A percentile compares a stretch with the other conserved stretches of the same genome.
These are phyloP conservation scores for Drosophila mimica DNA, from an alignment of 2,888 invertebrate species.

Conservation along the genomic window DNA sequence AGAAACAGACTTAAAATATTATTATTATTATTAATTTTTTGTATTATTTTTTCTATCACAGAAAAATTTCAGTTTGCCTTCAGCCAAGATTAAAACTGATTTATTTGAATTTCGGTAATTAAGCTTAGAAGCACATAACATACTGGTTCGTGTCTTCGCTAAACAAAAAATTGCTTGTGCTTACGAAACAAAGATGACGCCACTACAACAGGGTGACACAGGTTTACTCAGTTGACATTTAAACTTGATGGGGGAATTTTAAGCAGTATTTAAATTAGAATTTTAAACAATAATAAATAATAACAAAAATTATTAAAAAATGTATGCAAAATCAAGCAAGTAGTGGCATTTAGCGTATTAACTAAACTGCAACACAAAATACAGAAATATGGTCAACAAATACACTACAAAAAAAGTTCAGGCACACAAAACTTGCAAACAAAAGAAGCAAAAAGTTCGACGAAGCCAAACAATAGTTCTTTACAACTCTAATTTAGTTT, in stretches of 20 bases:
- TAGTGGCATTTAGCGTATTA: background rate
- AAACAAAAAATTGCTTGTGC: background rate
- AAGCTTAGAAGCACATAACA: no score
- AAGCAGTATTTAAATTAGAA: background rate
- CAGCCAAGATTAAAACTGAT: background rate
- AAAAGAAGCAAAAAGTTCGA: slow-evolving; percentile 48
- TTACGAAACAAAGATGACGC: slow-evolving; percentile 9
- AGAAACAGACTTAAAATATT: background rate
- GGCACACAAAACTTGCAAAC: slow-evolving; percentile 41
- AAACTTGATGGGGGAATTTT: background rate
- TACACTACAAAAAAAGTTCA: slow-evolving; percentile 13
- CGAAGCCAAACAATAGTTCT: slow-evolving; percentile 40
- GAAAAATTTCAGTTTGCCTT: background rate
- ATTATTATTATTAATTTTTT: background rate
- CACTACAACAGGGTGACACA: background rate
- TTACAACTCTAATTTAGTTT: slow-evolving; percentile 5
- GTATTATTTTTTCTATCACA: background rate
- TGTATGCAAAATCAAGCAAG: no score
- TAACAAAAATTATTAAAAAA: background rate
- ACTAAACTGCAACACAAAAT: no score
- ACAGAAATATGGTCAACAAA: background rate
- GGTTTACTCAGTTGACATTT: accelerated
- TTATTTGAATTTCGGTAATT: background rate
- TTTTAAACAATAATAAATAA: background rate
- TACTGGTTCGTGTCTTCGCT: slow-evolving; percentile 5